A percentile compares a stretch with the other conserved stretches of the same genome.
Evolutionary conservation across 2,888 invertebrate species (phyloP).

Genomic region (Yponomeuta sedellus): DNA sequence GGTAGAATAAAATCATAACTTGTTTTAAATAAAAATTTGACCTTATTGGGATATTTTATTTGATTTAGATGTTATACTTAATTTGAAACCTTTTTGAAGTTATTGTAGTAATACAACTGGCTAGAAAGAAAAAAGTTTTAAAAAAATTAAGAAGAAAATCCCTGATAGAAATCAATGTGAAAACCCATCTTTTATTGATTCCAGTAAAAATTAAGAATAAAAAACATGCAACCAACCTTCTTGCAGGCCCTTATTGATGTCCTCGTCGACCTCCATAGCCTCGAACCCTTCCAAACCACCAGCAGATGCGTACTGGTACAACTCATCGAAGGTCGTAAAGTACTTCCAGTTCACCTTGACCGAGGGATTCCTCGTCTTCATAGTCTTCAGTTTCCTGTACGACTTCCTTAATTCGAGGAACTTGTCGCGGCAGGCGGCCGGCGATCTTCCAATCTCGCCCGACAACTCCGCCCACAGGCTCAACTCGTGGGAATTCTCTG

Average conservation of each 20-base stretch:
- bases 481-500: constrained; percentile 34
- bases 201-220: background rate
- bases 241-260: constrained; percentile 16
- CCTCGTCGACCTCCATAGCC: constrained; percentile 18
- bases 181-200: no score
- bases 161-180: no score
- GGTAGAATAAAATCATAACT: no score
- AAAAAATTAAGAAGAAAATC: no score
- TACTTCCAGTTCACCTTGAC: constrained; percentile 64
- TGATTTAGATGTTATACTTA: no score
- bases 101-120: no score
- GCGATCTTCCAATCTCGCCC: constrained; percentile 37
- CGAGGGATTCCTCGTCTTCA: constrained; percentile 49
- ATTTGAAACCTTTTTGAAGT: no score
- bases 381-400: constrained; percentile 57
- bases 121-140: no score
- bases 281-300: constrained; percentile 20
- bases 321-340: constrained; percentile 51
- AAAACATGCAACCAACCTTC: constrained; percentile 16
- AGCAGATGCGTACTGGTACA: constrained; percentile 34
- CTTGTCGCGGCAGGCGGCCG: constrained; percentile 46
- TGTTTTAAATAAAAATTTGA: no score
- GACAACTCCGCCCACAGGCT: constrained; percentile 43
- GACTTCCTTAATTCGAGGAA: constrained; percentile 57
- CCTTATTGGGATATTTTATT: no score